Percentiles rank a stretch among this genome's conserved stretches.
Evolutionary conservation across 2,113 vertebrate genomes (phyloP).

Genomic region (Ovibos moschatus): DNA sequence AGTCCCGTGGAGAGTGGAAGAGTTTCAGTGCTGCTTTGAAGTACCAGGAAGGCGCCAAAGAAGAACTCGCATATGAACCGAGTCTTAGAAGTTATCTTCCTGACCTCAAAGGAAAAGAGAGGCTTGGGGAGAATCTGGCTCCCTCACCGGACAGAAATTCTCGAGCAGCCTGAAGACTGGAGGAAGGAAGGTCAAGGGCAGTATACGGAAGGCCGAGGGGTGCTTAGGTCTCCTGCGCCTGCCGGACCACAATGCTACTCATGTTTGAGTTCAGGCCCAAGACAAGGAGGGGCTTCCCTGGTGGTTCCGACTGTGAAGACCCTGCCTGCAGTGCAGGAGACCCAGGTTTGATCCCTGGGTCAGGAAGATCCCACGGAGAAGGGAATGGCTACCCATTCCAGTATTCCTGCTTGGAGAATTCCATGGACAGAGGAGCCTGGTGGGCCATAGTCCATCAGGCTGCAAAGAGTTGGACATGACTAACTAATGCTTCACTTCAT

Average conservation of each 20-base stretch:
- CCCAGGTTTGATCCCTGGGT: not conserved
- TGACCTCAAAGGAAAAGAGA: not conserved
- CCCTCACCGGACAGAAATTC: not conserved
- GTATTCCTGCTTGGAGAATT: not conserved
- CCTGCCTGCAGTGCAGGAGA: not conserved
- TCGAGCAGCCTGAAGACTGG: not conserved
- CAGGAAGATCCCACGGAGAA: not conserved
- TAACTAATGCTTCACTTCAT: not conserved
- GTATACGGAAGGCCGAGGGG: no score
- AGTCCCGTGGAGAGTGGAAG: no score
- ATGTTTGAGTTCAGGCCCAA: not conserved
- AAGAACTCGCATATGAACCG: not conserved
- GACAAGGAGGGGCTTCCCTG: not conserved
- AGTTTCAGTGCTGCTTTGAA: not conserved
- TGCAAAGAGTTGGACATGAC: rapidly evolving
- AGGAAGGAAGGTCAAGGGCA: not conserved
- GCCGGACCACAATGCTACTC: not conserved
- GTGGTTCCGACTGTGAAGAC: not conserved
- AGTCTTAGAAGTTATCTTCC: not conserved
- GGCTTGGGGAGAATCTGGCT: not conserved
- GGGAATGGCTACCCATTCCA: not conserved
- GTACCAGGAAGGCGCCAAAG: not conserved
- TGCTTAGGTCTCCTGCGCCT: not conserved
- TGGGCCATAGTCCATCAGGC: not conserved
- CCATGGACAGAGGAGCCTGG: not conserved